These are phyloP conservation scores for Prenolepis imparis DNA, from an alignment of 2,888 invertebrate genomes.

Conservation along the genomic window DNA sequence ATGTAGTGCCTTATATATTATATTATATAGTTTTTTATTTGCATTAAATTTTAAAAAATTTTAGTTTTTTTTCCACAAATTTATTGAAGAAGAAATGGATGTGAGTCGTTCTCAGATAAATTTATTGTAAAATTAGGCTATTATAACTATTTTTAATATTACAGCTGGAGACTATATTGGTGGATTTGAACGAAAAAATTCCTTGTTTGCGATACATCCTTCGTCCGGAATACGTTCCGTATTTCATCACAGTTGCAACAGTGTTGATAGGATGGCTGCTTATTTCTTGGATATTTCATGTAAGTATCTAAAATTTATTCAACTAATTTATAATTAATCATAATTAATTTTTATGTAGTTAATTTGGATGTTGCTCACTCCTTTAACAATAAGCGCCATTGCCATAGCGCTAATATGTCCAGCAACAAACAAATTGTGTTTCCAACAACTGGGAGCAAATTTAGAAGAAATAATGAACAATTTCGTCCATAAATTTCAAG, in stretches of 20 bases:
- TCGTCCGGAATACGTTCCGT: constrained; percentile 76
- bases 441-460: constrained; percentile 38
- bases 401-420: constrained; percentile 17
- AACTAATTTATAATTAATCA: constrained; percentile 12
- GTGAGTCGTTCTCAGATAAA: constrained; percentile 36
- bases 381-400: constrained; percentile 16
- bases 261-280: constrained; percentile 82
- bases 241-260: constrained; percentile 79
- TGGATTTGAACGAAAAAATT: constrained; percentile 75
- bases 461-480: constrained; percentile 28
- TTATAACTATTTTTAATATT: constrained; percentile 26
- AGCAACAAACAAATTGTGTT: constrained; percentile 33
- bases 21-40: neutral
- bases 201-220: constrained; percentile 75
- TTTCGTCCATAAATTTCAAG: neutral
- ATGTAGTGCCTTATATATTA: constrained; percentile 7
- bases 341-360: constrained; percentile 33
- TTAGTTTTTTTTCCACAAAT: neutral
- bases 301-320: constrained; percentile 60
- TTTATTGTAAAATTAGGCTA: constrained; percentile 10
- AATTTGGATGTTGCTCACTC: constrained; percentile 25
- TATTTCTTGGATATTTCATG: constrained; percentile 80
- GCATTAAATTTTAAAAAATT: constrained; percentile 9
- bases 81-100: constrained; percentile 46
- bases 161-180: constrained; percentile 58